Base-by-base conservation (phyloP, 2,888 invertebrate species). In the Tipula unca region DNA sequence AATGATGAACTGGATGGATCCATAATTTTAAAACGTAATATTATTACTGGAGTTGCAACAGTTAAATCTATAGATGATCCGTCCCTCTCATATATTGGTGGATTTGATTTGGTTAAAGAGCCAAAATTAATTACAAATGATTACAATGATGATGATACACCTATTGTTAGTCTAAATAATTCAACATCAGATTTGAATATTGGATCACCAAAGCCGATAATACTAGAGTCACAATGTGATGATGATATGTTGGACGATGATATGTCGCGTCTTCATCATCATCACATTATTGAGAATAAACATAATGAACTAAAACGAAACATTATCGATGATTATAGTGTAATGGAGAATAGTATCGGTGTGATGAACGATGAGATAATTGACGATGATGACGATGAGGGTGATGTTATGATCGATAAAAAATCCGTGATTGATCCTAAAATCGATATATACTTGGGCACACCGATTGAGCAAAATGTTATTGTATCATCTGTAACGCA, bases 311-410 rank as follows among this genome's bases (percentile, higher is more conserved):
- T 29, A 32, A 35, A 32, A 32, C 83, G 83, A 17, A 83, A 83
- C 35, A 83, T 83, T 29, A 83, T 83, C 32, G 35, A 83, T 32
- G 32, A 32, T 83, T 83, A 32, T 83, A 83, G 32, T 32, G 83
- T 83, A n/a, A 83, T 83, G 83, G 69, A 69, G 13, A 69, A 69
- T 69, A 69, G 69, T 69, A 69, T 69, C 25, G 69, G 69, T 10
- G 13, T 69, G 20, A n/a, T n/a, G n/a, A 25, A 10, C 69, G 25
- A 69, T 69, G 69, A 69, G 8, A 69, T 69, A 69, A 69, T 83
- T 83, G 83, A 85, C 84, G 87, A 86, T 83, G 86, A 87, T 86
- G 87, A 86, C 25, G 84, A 85, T 83, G 69, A 29, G 35, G 85
- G 29, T 82, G 84, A 35, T 36, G 14, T 84, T 82, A 29, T 29